These are phyloP conservation scores for Cryptocephalus primarius DNA, from an alignment of 2,888 invertebrate genomes.

Conservation along the genomic window DNA sequence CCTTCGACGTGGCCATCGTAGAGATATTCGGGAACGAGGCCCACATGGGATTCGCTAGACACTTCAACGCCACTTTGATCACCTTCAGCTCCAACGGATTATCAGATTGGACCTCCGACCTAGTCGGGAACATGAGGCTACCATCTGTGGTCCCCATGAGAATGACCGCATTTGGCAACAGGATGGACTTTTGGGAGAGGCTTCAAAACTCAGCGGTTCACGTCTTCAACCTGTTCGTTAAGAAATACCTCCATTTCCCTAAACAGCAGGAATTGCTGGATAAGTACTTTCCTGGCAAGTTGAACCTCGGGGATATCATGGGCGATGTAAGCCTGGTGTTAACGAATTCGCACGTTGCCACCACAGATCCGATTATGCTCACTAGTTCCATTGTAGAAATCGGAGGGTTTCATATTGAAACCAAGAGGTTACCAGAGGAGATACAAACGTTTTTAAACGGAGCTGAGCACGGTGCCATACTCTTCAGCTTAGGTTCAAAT, in stretches of 20 bases:
- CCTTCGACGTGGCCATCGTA: conserved; percentile 31
- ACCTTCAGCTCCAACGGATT: conserved; percentile 34
- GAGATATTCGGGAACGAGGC: conserved; percentile 42
- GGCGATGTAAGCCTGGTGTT: conserved; percentile 23
- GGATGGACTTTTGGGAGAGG: conserved; percentile 43
- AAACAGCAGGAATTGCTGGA: conserved; percentile 21
- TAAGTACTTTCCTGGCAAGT: conserved; percentile 24
- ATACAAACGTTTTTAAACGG: conserved; percentile 29
- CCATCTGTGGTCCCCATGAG: conserved; percentile 41
- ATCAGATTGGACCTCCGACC: conserved; percentile 36
- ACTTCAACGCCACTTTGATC: conserved; percentile 25
- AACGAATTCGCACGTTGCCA: conserved; percentile 38
- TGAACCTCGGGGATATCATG: conserved; percentile 20
- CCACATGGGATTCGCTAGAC: conserved; percentile 28
- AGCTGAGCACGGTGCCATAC: conserved; percentile 30
- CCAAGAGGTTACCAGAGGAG: conserved; percentile 20
- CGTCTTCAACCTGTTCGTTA: conserved; percentile 20
- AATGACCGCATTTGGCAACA: conserved; percentile 33
- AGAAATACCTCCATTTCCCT: conserved; percentile 16
- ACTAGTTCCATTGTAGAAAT: conserved; percentile 45
- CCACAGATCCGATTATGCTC: conserved; percentile 37
- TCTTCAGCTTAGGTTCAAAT: conserved; percentile 37
- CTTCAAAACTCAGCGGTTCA: conserved; percentile 38
- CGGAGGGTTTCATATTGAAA: conserved; percentile 41
- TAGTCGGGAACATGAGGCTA: conserved; percentile 37